Percentiles rank a stretch among this genome's conserved stretches.
Conservation (phyloP, 2,113 vertebrate genomes). For the mouse (Mus musculus) region GRCm39 chr4:93934001-93934500, state of each 20-base stretch:
- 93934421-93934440: background rate
- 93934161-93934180: background rate
- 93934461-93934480: slow-evolving; percentile 36
- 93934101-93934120: background rate
- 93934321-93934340: background rate
- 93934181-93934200: background rate
- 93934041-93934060: background rate
- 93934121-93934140: background rate
- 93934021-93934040: background rate
- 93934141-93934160: background rate
- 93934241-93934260: slow-evolving; percentile 22
- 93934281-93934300: background rate
- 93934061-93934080: background rate
- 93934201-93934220: background rate
- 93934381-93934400: background rate
- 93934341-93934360: slow-evolving; percentile 9
- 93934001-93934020: background rate
- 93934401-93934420: background rate
- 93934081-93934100: background rate
- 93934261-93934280: background rate
- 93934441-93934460: background rate
- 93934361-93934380: background rate
- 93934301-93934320: background rate
- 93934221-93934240: background rate
- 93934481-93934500: background rate